phyloP scores from a whole-genome alignment of 2,888 invertebrate genomes.

The Lepetodrilus schrolli region DNA sequence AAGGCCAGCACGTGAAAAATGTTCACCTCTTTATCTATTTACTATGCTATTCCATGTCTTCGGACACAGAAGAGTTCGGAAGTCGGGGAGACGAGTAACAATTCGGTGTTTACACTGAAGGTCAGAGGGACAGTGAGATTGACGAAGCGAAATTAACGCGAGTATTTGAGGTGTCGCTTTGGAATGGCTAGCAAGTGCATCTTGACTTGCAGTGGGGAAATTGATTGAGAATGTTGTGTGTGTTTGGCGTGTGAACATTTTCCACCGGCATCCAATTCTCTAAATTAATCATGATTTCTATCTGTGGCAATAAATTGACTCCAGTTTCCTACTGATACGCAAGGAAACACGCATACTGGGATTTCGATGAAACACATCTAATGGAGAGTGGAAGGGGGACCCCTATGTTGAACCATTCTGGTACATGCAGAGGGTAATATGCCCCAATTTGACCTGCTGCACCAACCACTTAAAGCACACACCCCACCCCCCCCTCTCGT shows the following conservation, averaged over 20 bases:
- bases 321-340: conserved; percentile 1
- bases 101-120: too few species aligned
- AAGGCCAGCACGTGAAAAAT: too few species aligned
- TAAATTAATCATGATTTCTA: conserved; percentile 27
- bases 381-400: not conserved
- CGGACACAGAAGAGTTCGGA: too few species aligned
- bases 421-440: not conserved
- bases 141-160: conserved; percentile 2
- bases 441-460: not conserved
- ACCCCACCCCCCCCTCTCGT: too few species aligned
- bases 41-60: too few species aligned
- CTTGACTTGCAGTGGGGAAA: not conserved
- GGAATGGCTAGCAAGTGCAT: not conserved
- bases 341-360: conserved; percentile 25
- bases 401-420: conserved; percentile 6
- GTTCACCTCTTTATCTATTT: too few species aligned
- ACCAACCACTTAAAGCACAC: not conserved
- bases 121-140: not conserved
- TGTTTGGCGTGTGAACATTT: conserved; percentile 1
- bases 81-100: too few species aligned
- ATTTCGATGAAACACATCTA: conserved; percentile 8
- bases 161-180: not conserved
- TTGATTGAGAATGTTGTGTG: not conserved
- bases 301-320: conserved; percentile 25
- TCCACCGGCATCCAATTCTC: not conserved